A percentile compares a stretch with the other conserved stretches of the same genome.
Conservation (phyloP, 2,797 vertebrate species). For the Cuculus canorus region DNA sequence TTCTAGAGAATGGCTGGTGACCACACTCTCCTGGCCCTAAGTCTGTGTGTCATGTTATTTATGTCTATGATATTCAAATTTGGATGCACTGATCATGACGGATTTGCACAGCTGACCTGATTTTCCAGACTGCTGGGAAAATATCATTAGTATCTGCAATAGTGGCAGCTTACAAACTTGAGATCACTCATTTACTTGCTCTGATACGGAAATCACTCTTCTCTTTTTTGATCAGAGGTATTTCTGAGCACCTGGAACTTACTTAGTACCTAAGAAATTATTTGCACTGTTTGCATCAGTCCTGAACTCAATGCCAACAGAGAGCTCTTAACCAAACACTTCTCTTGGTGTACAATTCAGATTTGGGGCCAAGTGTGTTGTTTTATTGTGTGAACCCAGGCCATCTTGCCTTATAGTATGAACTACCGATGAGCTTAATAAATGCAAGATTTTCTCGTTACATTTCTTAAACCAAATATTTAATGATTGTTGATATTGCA, state of each 20-base stretch:
- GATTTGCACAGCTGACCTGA: neutral
- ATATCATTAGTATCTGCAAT: neutral
- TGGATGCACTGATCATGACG: neutral
- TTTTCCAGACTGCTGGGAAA: neutral
- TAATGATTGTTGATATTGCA: neutral
- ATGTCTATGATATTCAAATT: neutral
- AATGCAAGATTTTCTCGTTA: neutral
- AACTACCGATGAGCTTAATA: neutral
- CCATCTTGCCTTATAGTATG: neutral
- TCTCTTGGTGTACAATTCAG: accelerated
- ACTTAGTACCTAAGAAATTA: neutral
- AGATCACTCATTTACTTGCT: neutral
- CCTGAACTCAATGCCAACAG: neutral
- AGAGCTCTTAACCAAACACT: neutral
- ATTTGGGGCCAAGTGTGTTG: neutral
- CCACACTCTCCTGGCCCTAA: neutral
- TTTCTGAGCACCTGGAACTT: neutral
- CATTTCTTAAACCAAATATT: neutral
- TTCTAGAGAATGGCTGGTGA: neutral
- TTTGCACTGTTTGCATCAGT: neutral
- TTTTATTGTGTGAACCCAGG: neutral
- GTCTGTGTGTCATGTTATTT: neutral
- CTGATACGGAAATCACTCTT: neutral
- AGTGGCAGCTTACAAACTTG: neutral
- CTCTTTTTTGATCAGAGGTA: neutral